Base-by-base conservation (phyloP, 2,888 invertebrate genomes). In the Andrena minutula region DNA sequence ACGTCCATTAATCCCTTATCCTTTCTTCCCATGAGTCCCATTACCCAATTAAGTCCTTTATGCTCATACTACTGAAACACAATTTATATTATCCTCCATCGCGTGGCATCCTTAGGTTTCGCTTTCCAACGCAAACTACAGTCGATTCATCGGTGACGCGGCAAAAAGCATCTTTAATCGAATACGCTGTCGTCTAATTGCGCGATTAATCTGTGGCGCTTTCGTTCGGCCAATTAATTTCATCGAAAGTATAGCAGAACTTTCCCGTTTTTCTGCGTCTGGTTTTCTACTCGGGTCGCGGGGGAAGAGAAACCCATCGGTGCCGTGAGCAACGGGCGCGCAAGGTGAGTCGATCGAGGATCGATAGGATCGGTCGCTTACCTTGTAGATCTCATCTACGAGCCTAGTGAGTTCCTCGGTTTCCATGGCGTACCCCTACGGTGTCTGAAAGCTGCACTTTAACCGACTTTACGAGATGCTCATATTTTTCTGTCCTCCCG, bases 351-450 rank as follows among this genome's bases (percentile, higher is more conserved):
- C 28, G 35, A 47, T 56, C 73, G 26, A 26, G 12, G 64, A 74
- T 82, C 70, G 60, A 64, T 64, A 51, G 26, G 60, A 64, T 64
- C 3, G 61, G 16, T 12, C 8, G 66, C 77, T 88, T 95, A 98
- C 98, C 97, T 98, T 98, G 94, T 98, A 98, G 93, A 98, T 98
- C 92, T 97, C 97, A 95, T 98, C 98, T 92, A 98, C 98, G 91
- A 98, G 96, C 95, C 97, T 97, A 93, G 97, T 97, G 90, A 98
- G 96, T 95, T 98, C 98, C 94, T 98, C 98, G 91, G 97, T 97
- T 95, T 98, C 98, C 97, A 97, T 96, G 89, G 88, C 90, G 77
- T 75, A 86, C 87, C 85, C 84, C 84, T 86, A 79, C 82, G 84
- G 79, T 87, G 83, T 82, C 84, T 87, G 69, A 86, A 81, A 88